phyloP scores from a whole-genome alignment of 1,140 invertebrate species.

The Kradibia gibbosae region DNA sequence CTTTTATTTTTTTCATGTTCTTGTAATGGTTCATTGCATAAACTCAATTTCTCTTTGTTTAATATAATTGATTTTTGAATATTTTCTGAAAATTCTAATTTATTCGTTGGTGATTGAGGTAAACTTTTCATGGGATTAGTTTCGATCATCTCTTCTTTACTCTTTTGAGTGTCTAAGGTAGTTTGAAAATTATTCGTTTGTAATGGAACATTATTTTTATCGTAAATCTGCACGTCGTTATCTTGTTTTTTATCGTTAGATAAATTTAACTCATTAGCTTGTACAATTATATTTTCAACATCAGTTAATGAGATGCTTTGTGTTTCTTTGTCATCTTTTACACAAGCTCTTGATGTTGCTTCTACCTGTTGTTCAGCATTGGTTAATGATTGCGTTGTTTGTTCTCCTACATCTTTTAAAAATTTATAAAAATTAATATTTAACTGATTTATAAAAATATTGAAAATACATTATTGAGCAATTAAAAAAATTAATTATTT shows the following conservation, averaged over 20 bases:
- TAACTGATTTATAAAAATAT: neutral
- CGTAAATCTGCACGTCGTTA: conserved; percentile 49
- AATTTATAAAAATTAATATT: conserved; percentile 26
- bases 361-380: conserved; percentile 52
- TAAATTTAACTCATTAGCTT: conserved; percentile 52
- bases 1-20: neutral
- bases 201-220: neutral
- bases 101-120: neutral
- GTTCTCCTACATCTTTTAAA: conserved; percentile 53
- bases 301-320: conserved; percentile 49
- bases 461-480: too few relatives aligned
- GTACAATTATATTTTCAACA: conserved; percentile 52
- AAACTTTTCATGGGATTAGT: conserved; percentile 58
- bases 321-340: too few relatives aligned
- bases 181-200: conserved; percentile 59
- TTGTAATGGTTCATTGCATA: too few relatives aligned
- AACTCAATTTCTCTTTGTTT: conserved; percentile 59
- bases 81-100: neutral
- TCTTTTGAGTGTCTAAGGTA: conserved; percentile 50
- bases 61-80: conserved; percentile 20
- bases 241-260: conserved; percentile 50
- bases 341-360: conserved; percentile 57
- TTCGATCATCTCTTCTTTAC: conserved; percentile 59
- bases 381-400: conserved; percentile 53
- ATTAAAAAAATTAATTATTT: too few relatives aligned